phyloP scores from a whole-genome alignment of 1,140 invertebrate genomes.

The Temnothorax curvispinosus region DNA sequence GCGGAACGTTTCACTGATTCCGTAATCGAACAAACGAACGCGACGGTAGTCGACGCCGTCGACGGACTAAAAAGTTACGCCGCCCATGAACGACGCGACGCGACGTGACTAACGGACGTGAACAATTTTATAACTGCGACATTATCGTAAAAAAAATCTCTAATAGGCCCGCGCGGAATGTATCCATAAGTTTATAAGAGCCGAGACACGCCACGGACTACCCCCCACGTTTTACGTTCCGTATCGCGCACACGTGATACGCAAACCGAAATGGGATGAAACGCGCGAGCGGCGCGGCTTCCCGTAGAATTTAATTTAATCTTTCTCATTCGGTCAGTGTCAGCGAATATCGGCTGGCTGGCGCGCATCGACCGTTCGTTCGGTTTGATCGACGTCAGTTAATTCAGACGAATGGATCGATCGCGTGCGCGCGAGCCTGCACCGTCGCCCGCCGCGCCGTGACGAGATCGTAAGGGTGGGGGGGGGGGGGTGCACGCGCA shows the following conservation, averaged over 20 bases:
- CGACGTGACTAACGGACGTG: conserved; percentile 34
- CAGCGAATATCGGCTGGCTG: conserved; percentile 18
- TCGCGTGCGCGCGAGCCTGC: conserved; percentile 43
- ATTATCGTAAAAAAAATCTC: conserved; percentile 67
- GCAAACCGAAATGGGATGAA: conserved; percentile 56
- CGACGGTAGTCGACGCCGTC: too few relatives aligned
- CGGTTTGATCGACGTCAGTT: conserved; percentile 66
- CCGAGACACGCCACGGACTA: not conserved
- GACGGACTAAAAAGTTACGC: not conserved
- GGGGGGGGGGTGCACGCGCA: not conserved
- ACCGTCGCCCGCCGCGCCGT: not conserved
- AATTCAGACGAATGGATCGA: conserved; percentile 63
- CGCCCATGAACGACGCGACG: conserved; percentile 1
- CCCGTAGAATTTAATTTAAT: conserved; percentile 71
- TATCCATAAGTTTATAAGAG: conserved; percentile 52
- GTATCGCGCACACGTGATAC: not conserved
- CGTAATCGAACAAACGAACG: not conserved
- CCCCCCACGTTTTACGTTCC: conserved; percentile 14
- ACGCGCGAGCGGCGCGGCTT: not conserved
- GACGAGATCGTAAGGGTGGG: conserved; percentile 42
- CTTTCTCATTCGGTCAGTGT: conserved; percentile 58
- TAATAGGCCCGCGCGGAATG: conserved; percentile 51
- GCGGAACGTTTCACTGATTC: not conserved
- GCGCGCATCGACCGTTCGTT: conserved; percentile 45
- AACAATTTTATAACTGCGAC: conserved; percentile 53